phyloP scores from a whole-genome alignment of 2,888 invertebrate genomes.

The Sinotaia quadrata region DNA sequence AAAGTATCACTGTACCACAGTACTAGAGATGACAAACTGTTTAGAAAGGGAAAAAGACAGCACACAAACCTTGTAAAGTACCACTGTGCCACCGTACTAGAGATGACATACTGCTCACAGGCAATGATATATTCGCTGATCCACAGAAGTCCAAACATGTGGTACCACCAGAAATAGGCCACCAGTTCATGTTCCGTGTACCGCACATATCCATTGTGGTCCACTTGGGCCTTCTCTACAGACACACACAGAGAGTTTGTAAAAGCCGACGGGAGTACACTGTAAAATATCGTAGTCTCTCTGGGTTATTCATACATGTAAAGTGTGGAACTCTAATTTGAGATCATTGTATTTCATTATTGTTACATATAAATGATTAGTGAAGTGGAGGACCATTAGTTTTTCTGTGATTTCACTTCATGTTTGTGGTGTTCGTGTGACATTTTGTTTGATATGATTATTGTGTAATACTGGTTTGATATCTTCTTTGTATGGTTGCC shows the following conservation, averaged over 20 bases:
- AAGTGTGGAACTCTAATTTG: neutral
- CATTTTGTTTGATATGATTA: no score
- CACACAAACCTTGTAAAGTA: constrained; percentile 83
- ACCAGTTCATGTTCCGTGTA: constrained; percentile 63
- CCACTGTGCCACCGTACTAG: constrained; percentile 94
- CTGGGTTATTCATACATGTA: neutral
- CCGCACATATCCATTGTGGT: constrained; percentile 51
- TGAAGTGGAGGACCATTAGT: no score
- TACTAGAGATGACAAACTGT: constrained; percentile 92
- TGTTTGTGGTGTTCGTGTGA: no score
- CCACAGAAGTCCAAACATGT: constrained; percentile 91
- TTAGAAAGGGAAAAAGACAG: no score
- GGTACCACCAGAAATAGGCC: constrained; percentile 93
- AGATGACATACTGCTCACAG: constrained; percentile 94
- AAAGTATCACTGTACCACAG: constrained; percentile 96
- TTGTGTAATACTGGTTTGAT: no score
- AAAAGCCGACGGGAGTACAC: neutral
- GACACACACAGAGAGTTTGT: constrained; percentile 15
- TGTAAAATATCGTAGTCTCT: neutral
- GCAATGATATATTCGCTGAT: constrained; percentile 93
- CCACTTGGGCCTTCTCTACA: constrained; percentile 54
- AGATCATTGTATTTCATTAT: no score
- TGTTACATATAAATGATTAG: no score
- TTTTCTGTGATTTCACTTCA: no score
- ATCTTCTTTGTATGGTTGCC: no score